Conservation (phyloP, 2,888 invertebrate genomes). For the Cephalotes varians region DNA sequence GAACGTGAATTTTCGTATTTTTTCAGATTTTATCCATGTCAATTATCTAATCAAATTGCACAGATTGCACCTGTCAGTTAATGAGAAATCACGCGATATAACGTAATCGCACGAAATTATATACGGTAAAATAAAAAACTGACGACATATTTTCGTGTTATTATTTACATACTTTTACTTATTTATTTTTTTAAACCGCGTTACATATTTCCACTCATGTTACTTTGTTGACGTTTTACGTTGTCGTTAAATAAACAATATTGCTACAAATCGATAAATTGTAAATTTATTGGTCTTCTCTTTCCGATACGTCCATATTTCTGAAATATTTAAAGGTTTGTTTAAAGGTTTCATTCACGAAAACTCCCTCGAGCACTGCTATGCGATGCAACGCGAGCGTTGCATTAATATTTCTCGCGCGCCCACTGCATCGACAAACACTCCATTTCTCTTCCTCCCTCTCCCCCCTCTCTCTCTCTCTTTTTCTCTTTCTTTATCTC, state of each 20-base stretch:
- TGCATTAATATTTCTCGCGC: constrained; percentile 42
- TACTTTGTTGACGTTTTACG: not conserved
- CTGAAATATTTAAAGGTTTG: not conserved
- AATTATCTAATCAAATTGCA: constrained; percentile 19
- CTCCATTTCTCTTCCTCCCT: not conserved
- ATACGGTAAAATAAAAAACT: not conserved
- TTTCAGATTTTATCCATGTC: not conserved
- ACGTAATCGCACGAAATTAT: constrained; percentile 4
- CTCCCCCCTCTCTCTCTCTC: not conserved
- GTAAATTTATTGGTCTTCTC: not conserved
- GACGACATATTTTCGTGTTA: constrained; percentile 19
- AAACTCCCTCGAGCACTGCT: not conserved
- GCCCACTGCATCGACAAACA: not conserved
- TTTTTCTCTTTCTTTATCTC: not conserved
- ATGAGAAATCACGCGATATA: constrained; percentile 10
- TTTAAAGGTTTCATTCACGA: not conserved
- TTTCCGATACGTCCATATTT: not conserved
- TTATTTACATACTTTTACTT: not conserved
- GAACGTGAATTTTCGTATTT: constrained; percentile 9
- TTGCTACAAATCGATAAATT: not conserved
- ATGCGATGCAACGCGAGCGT: constrained; percentile 1
- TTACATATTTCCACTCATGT: not conserved
- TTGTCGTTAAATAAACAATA: not conserved
- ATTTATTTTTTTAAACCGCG: too few species aligned
- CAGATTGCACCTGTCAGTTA: not conserved